phyloP scores from a whole-genome alignment of 2,113 vertebrate genomes.

The Myiopsitta monachus region DNA sequence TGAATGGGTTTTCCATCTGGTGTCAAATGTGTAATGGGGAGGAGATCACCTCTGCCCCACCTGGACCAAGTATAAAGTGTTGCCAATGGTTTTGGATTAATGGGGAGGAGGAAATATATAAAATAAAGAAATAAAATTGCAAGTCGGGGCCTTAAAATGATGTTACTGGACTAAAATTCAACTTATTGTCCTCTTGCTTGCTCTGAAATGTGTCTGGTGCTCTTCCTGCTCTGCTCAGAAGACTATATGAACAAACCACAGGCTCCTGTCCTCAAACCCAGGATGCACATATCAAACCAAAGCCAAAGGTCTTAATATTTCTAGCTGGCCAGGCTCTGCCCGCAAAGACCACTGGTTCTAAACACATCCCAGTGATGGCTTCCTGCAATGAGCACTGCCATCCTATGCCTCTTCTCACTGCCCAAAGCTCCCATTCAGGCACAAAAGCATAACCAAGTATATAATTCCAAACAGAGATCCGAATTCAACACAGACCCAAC shows the following conservation, averaged over 20 bases:
- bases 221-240: neutral
- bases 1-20: neutral
- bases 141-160: neutral
- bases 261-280: neutral
- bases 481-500: neutral
- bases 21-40: neutral
- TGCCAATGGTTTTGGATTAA: neutral
- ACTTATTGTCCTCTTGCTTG: neutral
- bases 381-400: rapidly evolving
- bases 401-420: rapidly evolving
- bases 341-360: rapidly evolving
- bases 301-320: rapidly evolving
- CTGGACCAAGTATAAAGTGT: neutral
- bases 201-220: neutral
- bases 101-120: neutral
- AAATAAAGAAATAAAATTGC: neutral
- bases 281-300: neutral
- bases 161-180: neutral
- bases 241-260: rapidly evolving
- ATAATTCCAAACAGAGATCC: neutral
- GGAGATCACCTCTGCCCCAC: neutral
- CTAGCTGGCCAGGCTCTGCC: neutral
- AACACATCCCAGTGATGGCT: rapidly evolving
- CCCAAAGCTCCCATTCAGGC: neutral
- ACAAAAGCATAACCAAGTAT: rapidly evolving